Base-by-base conservation (phyloP, 2,888 invertebrate genomes). In the Tetropium fuscum region DNA sequence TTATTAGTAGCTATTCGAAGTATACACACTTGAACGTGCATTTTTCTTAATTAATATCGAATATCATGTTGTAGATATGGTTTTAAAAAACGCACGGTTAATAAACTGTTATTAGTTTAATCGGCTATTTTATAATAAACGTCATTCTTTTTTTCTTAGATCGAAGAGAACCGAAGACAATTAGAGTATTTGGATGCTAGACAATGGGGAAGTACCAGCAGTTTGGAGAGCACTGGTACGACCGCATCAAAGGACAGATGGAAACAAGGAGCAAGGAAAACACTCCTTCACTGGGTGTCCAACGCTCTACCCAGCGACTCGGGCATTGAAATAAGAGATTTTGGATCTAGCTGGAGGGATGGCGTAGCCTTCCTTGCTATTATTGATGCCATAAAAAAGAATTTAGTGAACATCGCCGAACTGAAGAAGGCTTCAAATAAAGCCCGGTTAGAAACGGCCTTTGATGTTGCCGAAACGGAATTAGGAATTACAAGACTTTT, bases 271-370 rank as follows among this genome's bases (percentile, higher is more conserved):
- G 97, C 97, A 56, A 90, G 92, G 79, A 95, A 95, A 82, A 95
- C 95, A 16, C 84, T 98, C 63, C 84, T 98, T 61, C 92, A 94
- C 74, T 98, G 97, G 97, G 97, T 97, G 60, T 93, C 95, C 69
- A 95, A 94, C 78, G 93, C 95, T 27, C 84, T 97, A 75, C 94
- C 93, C 66, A 95, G 93, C 83, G 92, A 94, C 77, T 89, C 89
- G 72, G 94, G 94, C 69, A 88, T 97, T 63, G 90, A 93, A 83
- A 93, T 98, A 43, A 89, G 89, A 82, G 97, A 98, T 83, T 98
- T 98, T 80, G 97, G 97, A 22, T 88, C 92, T 62, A 95, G 95
- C 76, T 98, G 98, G 98, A 87, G 97, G 72, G 97, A 97, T 82
- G 98, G 98, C 66, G 87, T 93, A 74, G 97, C 97, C 18, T 98